Evolutionary conservation across 1,140 invertebrate species (phyloP), one percentile per base, ranked within the genome.

Genomic region (Proctacanthus coquilletti): DNA sequence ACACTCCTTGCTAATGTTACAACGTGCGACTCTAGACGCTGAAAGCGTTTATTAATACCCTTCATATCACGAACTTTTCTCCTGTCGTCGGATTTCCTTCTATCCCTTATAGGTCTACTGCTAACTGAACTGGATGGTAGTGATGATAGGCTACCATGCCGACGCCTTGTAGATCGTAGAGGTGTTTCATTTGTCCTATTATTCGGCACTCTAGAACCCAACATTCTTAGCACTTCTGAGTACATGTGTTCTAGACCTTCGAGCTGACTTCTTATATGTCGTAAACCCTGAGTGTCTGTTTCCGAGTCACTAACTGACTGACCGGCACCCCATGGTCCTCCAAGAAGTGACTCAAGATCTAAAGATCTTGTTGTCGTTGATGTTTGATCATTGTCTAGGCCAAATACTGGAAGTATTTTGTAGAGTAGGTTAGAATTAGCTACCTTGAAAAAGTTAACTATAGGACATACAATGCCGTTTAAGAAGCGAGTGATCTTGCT

Each of bases 161-260:
- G 48, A 20, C 64, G 52, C 41, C 65, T 64, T 2, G 62, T 34
- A 30, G 42, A 18, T 18, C 39, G 32, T 13, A 25, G 3, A 30
- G 32, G 32, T 11, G 18, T 8, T 25, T 32, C 30, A 15, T 21
- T 15, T 19, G 10, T 18, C 19, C 63, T 44, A 17, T 53, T 65
- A 15, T 51, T 51, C 25, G 62, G 64, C 41, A 70, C 71, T 45
- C 77, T 74, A 0, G 77, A 77, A 3, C 83, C 81, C 1, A 89
- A 61, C 36, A 85, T 64, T 61, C 84, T 84, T 41, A 88, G 56
- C 20, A 91, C 80, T 72, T 84, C 65, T 15, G 76, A 75, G 52
- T 93, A 92, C 85, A 91, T 91, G 41, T 72, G 77, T 66, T 92
- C 86, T 8, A 93, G 65, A 1, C 83, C 82, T 50, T 86, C 77